These are phyloP conservation scores for Euzetes globulus DNA, from an alignment of 2,888 invertebrate genomes.

Conservation along the genomic window DNA sequence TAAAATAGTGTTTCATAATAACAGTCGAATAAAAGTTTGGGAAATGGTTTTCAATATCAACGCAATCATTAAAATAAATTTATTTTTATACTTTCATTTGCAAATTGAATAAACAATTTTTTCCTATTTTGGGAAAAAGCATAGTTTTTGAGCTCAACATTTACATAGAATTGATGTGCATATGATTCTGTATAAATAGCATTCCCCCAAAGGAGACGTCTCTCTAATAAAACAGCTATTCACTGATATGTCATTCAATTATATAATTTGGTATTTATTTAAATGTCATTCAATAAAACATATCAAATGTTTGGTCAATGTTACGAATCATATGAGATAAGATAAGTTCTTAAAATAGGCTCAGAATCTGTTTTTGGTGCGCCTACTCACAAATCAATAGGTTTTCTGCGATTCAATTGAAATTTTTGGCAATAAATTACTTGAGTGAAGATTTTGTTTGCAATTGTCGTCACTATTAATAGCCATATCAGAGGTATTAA, in stretches of 20 bases:
- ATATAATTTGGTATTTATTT: not conserved
- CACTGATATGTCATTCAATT: not conserved
- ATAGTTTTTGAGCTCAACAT: too few species aligned
- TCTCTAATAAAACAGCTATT: not conserved
- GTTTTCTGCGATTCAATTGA: not conserved
- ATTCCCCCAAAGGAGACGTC: not conserved
- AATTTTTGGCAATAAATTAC: not conserved
- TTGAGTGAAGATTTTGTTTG: slow-evolving; percentile 1
- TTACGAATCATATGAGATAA: too few species aligned
- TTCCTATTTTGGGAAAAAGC: too few species aligned
- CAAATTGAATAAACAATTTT: too few species aligned
- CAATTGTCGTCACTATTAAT: not conserved
- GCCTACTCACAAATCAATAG: not conserved
- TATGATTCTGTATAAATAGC: not conserved
- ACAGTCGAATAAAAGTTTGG: not conserved
- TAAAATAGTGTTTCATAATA: too few species aligned
- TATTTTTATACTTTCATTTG: not conserved
- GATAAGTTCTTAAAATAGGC: too few species aligned
- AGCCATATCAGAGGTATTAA: not conserved
- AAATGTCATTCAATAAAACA: too few species aligned
- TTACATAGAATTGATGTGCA: too few species aligned
- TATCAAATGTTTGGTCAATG: too few species aligned
- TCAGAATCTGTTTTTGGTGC: too few species aligned
- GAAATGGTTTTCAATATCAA: not conserved
- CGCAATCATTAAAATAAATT: not conserved